Base-by-base conservation (phyloP, 1,140 invertebrate species). In the Phthorimaea operculella region DNA sequence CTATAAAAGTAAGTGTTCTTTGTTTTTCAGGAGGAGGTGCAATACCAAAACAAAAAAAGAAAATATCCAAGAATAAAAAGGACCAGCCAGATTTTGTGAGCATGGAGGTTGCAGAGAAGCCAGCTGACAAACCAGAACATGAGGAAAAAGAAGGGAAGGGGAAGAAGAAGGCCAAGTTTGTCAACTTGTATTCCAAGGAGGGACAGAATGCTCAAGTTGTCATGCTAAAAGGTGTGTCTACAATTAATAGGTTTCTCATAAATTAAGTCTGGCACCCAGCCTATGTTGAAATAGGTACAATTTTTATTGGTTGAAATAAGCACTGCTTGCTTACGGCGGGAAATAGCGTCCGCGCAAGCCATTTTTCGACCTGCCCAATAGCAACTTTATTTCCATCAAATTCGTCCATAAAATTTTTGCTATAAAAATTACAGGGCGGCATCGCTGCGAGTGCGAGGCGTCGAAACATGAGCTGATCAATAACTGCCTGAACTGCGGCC, bases 401-500 rank as follows among this genome's bases (percentile, higher is more conserved):
- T n/a, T n/a, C 21, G 21, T 2, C 21, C 21, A 6, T 28, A 28
- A 28, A 28, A 2, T 2, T 2, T 28, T 6, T 28, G 21, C 21
- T 39, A 39, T 39, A 39, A 34, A n/a, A 45, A 2, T 47, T 47
- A 15, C 9, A 92, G 95, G 96, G 39, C 89, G 97, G 54, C 91
- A 94, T 64, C 81, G 83, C 47, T 99, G 98, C 87, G 89, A 97
- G 52, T 99, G 98, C 75, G 93, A 99, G 86, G 97, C 96, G 1
- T 89, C 90, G 12, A 93, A 92, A 73, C 98, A 99, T 85, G 86
- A 90, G 51, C 84, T 99, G 10, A 90, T 99, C 49, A 97, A 94
- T 73, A 99, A 99, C 85, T 99, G 98, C 70, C 72, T 94, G 0
- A 90, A 90, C 52, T 99, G 98, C 88, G 98, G 98, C 0, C 87